Base-by-base conservation (phyloP, 2,888 invertebrate genomes). In the Carterocephalus palaemon region DNA sequence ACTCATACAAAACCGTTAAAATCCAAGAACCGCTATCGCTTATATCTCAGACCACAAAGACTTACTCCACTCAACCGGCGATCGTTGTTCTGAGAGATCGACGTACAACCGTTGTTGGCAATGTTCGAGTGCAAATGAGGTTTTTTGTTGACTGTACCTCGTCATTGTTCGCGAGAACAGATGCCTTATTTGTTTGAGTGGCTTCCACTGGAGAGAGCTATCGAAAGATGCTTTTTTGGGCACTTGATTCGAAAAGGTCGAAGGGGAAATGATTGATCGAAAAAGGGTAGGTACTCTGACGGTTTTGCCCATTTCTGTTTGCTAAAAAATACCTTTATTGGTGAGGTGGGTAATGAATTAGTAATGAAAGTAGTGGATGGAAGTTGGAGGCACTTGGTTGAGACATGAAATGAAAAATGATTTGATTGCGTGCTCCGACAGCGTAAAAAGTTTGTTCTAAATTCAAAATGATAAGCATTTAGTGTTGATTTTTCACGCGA, bases 111-210 rank as follows among this genome's bases (percentile, higher is more conserved):
- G 64, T 68, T 71, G 71, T 70, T 70, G 67, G 66, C 62, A 59
- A 62, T 67, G 60, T 51, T 67, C 64, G 67, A 78, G 79, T 76
- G 78, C 66, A 79, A 80, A 79, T 76, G 72, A 79, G 75, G 64
- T 74, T 80, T 77, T 78, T 78, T 77, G 67, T 64, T 57, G 59
- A 60, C 57, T 52, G 54, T 60, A 54, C 59, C 56, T 56, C 51
- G 54, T 57, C 55, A 57, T 53, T 55, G 54, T 59, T 51, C 40
- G 42, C 13, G 34, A 24, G 36, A 45, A 45, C 43, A 45, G 23
- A 31, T 31, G 36, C 43, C 37, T 45, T 45, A 45, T 38, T 45
- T 38, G 45, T 38, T 38, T 31, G 37, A 45, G 45, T 45, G 45
- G 31, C 45, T 31, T 17, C 10, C 17, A 13, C 8, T 37, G 37